phyloP scores from a whole-genome alignment of 2,888 invertebrate genomes.

The Tipula unca region DNA sequence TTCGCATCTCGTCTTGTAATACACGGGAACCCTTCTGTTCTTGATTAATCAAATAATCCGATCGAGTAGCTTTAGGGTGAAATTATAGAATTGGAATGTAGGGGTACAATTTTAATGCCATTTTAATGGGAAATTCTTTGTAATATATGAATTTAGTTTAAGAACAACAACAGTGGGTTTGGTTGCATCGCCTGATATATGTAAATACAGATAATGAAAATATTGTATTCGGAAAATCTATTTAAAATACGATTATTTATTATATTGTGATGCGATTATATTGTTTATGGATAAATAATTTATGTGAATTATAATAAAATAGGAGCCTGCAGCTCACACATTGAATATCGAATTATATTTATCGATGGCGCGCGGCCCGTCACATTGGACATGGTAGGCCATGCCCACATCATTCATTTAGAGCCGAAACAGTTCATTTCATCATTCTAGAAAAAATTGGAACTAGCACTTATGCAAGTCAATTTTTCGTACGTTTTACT shows the following conservation, averaged over 20 bases:
- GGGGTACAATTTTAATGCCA: not conserved
- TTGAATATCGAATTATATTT: too few relatives aligned
- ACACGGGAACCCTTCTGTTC: not conserved
- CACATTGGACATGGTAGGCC: too few relatives aligned
- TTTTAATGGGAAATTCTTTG: not conserved
- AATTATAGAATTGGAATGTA: not conserved
- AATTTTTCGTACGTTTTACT: too few relatives aligned
- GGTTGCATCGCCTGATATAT: not conserved
- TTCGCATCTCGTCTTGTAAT: not conserved
- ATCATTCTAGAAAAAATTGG: too few relatives aligned
- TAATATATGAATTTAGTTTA: not conserved
- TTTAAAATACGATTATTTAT: not conserved
- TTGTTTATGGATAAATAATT: not conserved
- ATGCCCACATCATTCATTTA: too few relatives aligned
- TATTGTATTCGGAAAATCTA: not conserved
- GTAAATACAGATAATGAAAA: not conserved
- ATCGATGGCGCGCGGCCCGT: too few relatives aligned
- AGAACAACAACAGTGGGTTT: not conserved
- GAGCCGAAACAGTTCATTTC: too few relatives aligned
- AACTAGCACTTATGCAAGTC: too few relatives aligned
- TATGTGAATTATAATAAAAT: too few relatives aligned
- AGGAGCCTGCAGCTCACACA: too few relatives aligned
- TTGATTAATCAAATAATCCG: not conserved
- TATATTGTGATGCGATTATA: not conserved
- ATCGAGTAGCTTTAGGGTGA: not conserved